These are phyloP conservation scores for Dasyornis broadbenti DNA, from an alignment of 2,113 vertebrate species.

Conservation along the genomic window DNA sequence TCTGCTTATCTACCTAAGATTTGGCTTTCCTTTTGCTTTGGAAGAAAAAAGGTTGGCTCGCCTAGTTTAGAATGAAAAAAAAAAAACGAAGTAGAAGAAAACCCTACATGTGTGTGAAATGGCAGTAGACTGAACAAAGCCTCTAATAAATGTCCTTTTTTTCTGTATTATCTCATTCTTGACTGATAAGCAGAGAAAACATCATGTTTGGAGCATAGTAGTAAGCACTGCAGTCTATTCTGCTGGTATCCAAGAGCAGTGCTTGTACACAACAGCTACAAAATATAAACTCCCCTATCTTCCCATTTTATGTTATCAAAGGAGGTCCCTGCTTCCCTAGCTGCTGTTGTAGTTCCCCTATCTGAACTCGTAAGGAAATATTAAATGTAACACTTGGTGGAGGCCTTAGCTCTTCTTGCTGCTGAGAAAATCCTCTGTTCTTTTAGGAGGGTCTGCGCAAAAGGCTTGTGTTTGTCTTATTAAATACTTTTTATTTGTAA, in stretches of 20 bases:
- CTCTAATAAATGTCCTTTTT: not conserved
- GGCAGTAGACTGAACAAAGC: constrained; percentile 41
- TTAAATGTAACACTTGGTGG: not conserved
- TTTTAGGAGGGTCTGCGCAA: not conserved
- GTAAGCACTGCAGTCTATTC: not conserved
- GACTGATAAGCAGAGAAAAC: not conserved
- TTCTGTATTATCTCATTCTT: not conserved
- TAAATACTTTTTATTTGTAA: not conserved
- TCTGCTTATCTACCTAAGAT: not conserved
- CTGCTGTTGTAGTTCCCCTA: not conserved
- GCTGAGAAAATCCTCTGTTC: not conserved
- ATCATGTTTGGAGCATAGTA: not conserved
- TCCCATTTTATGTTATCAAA: not conserved
- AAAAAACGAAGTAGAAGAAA: not conserved
- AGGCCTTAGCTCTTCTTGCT: not conserved
- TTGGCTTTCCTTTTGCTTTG: constrained; percentile 20
- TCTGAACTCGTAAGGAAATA: not conserved
- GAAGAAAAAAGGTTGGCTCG: not conserved
- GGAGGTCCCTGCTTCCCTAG: not conserved
- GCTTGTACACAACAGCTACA: not conserved
- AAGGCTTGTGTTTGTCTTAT: not conserved
- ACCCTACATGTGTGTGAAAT: not conserved
- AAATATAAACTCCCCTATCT: fast-evolving
- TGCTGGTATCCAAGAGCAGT: not conserved
- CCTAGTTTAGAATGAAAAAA: not conserved